Evolutionary conservation across 2,113 vertebrate species (phyloP), one percentile per base, ranked within the genome.

Genomic region (Agelaius tricolor): DNA sequence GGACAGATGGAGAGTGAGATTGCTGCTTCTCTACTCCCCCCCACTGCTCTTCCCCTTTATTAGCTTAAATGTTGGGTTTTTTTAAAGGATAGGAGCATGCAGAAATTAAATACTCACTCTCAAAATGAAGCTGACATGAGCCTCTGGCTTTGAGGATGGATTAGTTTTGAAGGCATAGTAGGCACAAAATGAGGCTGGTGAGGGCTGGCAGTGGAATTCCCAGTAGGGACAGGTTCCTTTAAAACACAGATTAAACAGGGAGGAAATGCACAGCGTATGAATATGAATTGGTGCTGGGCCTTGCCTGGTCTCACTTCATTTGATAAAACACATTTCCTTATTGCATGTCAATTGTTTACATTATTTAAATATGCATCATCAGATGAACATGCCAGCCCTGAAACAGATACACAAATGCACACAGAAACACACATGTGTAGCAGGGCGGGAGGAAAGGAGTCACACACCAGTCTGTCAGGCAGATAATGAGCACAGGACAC

Each of bases 161-260:
- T 97, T 97, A 95, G 88, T 93, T 96, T 81, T 87, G 94, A 97
- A 96, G 94, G 90, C 94, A 87, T 33, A 54, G 85, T 44, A 86
- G 30, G 69, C 76, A 76, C 88, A 95, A 94, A 95, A 93, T 24
- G 23, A 89, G 88, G 83, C 93, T 1, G 0, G 58, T 54, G 79
- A 96, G 83, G 83, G 84, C 73, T 90, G 92, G 88, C 62, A 9
- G 55, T 86, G 54, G 83, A 96, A 97, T 95, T 94, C 94, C 92
- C 96, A 93, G 66, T 58, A 94, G 96, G 62, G 83, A 78, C 79
- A 94, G 61, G 92, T 96, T 96, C 93, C 86, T 96, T 95, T 96
- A 96, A 95, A 97, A 95, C 90, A 95, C 83, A 92, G 94, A 96
- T 95, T 97, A 96, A 95, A 96, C 88, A 94, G 90, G 94, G 92